Evolutionary conservation across 2,888 invertebrate species (phyloP), one percentile per base, ranked within the genome.

Genomic region (Amphimallon solstitiale): DNA sequence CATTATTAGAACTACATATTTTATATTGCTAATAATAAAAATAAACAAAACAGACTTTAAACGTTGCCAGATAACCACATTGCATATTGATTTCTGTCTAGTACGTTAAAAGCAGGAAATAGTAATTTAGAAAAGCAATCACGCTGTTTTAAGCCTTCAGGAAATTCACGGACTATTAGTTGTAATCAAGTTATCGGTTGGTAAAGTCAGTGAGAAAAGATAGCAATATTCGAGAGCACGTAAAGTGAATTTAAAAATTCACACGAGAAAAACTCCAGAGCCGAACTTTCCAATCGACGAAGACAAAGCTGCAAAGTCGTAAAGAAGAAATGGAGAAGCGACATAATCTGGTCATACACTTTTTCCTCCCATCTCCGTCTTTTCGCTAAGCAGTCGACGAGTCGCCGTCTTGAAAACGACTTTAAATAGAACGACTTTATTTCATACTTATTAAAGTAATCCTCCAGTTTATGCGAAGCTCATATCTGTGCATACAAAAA

Each of bases 401-500:
- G 19, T 15, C 19, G 45, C 45, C 19, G 19, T 19, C 45, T 29
- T 9, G 29, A 19, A 40, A 45, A 19, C 45, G 19, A 65, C 54
- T 65, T 69, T 67, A 65, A 67, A 67, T 65, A 61, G 60, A 63
- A 67, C 59, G 67, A 62, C 65, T 69, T 69, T 69, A 67, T 69
- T 69, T 67, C 65, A 69, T 67, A 69, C 69, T 69, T 69, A 69
- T 69, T 67, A 67, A 65, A 67, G 69, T 67, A 65, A 69, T 69
- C 69, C 65, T 6, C 60, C 65, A 61, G 43, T 70, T 70, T 70
- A 70, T 70, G 46, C 63, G 63, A 46, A 52, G 65, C 62, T 65
- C 67, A 66, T 66, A 67, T 70, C 63, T 65, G 68, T 69, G 73
- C 70, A 70, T 73, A 70, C 73, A 72, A 74, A 76, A 72, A 62